Conservation (phyloP, 2,888 invertebrate genomes). For the Polyploca ridens region DNA sequence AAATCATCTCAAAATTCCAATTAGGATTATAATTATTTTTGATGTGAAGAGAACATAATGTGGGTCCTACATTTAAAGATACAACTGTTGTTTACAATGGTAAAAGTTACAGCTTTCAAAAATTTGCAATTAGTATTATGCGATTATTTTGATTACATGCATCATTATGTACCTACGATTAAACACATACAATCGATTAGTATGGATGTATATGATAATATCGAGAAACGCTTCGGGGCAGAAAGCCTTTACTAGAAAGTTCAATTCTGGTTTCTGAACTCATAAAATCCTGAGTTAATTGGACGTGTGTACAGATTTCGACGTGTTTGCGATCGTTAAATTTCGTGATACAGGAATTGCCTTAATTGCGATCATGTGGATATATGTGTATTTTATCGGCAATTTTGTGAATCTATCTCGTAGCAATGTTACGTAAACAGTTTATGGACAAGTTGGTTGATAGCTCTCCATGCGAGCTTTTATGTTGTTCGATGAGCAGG, state of each 20-base stretch:
- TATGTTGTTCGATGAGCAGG: conserved; percentile 1
- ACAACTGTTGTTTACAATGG: no score
- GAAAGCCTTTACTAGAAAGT: conserved; percentile 21
- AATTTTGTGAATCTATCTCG: conserved; percentile 4
- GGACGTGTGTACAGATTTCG: background rate
- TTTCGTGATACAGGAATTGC: background rate
- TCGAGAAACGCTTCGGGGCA: conserved; percentile 22
- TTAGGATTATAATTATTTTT: background rate
- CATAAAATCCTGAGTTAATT: conserved; percentile 25
- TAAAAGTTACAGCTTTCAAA: no score
- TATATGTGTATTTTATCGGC: background rate
- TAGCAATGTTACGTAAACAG: conserved; percentile 20
- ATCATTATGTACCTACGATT: background rate
- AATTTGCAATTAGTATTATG: background rate
- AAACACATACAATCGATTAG: background rate
- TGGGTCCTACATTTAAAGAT: background rate
- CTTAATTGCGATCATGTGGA: conserved; percentile 1
- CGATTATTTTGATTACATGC: background rate
- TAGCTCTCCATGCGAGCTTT: conserved; percentile 15
- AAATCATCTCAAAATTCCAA: no score
- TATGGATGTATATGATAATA: background rate
- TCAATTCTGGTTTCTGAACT: background rate
- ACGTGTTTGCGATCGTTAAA: background rate
- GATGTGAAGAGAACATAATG: background rate
- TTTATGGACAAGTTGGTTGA: conserved; percentile 26